Conservation (phyloP, 30 jellyfish, hydroid and myxozoan genomes). For the Chrysaora quinquecirrha region DNA sequence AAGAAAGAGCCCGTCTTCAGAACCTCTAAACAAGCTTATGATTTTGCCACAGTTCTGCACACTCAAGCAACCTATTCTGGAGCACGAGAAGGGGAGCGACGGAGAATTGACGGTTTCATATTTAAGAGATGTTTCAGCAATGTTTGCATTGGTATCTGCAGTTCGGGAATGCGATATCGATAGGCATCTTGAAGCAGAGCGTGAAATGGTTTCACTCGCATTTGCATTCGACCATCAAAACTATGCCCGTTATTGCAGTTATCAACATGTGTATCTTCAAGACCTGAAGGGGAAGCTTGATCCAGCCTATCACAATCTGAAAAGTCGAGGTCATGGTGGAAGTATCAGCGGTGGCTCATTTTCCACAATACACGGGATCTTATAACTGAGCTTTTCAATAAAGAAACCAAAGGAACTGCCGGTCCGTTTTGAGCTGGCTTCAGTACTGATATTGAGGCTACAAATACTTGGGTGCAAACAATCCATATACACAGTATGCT, state of each 20-base stretch:
- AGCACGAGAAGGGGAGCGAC: not conserved
- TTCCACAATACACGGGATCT: conserved; percentile 20
- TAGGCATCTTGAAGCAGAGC: conserved; percentile 30
- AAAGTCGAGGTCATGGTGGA: conserved; percentile 4
- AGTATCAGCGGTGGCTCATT: conserved; percentile 7
- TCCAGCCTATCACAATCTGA: conserved; percentile 19
- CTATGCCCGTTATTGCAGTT: conserved; percentile 1
- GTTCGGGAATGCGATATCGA: conserved; percentile 28
- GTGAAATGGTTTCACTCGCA: conserved; percentile 13
- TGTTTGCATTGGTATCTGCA: conserved; percentile 16
- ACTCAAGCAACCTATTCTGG: too few species aligned
- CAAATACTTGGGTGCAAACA: too few species aligned
- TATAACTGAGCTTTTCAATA: conserved; percentile 11
- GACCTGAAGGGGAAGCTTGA: conserved; percentile 3
- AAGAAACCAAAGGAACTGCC: conserved; percentile 8
- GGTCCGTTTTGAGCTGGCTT: conserved; percentile 27
- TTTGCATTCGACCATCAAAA: conserved; percentile 42
- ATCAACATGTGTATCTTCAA: conserved; percentile 12
- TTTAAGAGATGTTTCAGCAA: not conserved
- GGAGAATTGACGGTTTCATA: not conserved
- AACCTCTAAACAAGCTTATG: too few species aligned
- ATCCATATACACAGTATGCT: too few species aligned
- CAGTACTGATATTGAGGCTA: too few species aligned
- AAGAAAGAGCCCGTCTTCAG: too few species aligned
- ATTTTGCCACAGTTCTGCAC: too few species aligned